Conservation (phyloP, 2,113 vertebrate species). For the Carassius gibelio region DNA sequence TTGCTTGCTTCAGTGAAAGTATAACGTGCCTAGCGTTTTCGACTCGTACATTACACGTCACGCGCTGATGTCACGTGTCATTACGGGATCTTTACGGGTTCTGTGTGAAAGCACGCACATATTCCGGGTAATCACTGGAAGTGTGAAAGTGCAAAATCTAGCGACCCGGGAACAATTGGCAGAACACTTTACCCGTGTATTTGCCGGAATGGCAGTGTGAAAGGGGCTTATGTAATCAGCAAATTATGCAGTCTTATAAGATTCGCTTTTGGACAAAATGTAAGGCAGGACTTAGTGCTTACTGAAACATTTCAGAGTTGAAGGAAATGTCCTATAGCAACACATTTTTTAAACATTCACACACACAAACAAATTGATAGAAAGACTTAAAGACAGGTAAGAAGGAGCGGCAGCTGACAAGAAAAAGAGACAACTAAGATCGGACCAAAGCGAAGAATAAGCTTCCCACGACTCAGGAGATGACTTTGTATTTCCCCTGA, state of each 20-base stretch:
- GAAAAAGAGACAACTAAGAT: constrained; percentile 37
- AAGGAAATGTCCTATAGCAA: neutral
- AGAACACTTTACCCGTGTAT: too few relatives aligned
- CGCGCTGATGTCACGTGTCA: too few relatives aligned
- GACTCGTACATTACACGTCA: too few relatives aligned
- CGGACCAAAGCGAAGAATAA: constrained; percentile 40
- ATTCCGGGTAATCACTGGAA: too few relatives aligned
- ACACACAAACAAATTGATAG: constrained; percentile 7
- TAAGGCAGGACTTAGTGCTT: neutral
- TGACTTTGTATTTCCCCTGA: constrained; percentile 45
- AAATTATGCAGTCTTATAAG: neutral
- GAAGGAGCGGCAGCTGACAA: neutral
- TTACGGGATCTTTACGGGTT: too few relatives aligned
- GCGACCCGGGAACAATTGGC: too few relatives aligned
- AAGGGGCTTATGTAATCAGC: neutral
- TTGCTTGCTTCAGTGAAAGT: too few relatives aligned
- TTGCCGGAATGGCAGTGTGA: too few relatives aligned
- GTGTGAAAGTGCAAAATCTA: too few relatives aligned
- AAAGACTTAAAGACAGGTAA: neutral
- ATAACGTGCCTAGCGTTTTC: too few relatives aligned
- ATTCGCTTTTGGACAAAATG: neutral
- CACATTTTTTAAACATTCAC: neutral
- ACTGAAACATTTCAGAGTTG: neutral
- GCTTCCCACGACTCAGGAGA: constrained; percentile 35
- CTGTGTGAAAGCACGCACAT: too few relatives aligned